phyloP scores from a whole-genome alignment of 2,888 invertebrate species.

The Euclidia mi region DNA sequence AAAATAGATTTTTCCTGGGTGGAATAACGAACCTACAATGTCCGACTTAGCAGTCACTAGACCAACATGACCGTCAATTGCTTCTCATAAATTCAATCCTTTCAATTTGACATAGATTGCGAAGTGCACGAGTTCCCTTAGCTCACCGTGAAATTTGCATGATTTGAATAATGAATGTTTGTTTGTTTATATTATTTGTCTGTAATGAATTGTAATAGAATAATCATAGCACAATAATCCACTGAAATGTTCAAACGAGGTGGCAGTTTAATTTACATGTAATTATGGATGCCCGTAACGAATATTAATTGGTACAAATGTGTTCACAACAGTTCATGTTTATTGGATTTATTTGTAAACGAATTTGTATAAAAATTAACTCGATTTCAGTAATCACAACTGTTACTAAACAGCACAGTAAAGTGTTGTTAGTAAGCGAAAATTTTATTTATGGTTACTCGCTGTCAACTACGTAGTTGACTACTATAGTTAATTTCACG shows the following conservation, averaged over 20 bases:
- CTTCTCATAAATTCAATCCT: too few relatives aligned
- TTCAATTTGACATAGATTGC: too few relatives aligned
- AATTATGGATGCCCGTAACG: slow-evolving; percentile 24
- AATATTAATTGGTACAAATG: slow-evolving; percentile 37
- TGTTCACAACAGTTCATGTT: slow-evolving; percentile 25
- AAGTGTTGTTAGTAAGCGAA: too few relatives aligned
- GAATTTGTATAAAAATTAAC: slow-evolving; percentile 2
- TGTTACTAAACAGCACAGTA: too few relatives aligned
- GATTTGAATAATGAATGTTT: slow-evolving; percentile 25
- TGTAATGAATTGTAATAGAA: slow-evolving; percentile 28
- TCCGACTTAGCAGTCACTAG: too few relatives aligned
- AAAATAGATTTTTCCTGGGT: too few relatives aligned
- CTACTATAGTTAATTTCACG: too few relatives aligned
- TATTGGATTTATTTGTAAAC: slow-evolving; percentile 20
- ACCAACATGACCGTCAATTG: too few relatives aligned
- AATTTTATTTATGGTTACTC: too few relatives aligned
- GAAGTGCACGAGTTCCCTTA: slow-evolving; percentile 15
- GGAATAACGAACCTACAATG: too few relatives aligned
- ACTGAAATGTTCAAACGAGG: slow-evolving; percentile 23
- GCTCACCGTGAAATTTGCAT: slow-evolving; percentile 27
- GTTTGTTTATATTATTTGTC: slow-evolving; percentile 22
- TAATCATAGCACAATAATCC: slow-evolving; percentile 27
- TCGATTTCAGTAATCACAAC: too few relatives aligned
- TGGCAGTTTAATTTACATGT: slow-evolving; percentile 31
- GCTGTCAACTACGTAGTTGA: too few relatives aligned